Percentiles rank a stretch among this genome's conserved stretches.
Evolutionary conservation across 1,140 invertebrate species (phyloP).

Genomic region (Micrasema longulum): DNA sequence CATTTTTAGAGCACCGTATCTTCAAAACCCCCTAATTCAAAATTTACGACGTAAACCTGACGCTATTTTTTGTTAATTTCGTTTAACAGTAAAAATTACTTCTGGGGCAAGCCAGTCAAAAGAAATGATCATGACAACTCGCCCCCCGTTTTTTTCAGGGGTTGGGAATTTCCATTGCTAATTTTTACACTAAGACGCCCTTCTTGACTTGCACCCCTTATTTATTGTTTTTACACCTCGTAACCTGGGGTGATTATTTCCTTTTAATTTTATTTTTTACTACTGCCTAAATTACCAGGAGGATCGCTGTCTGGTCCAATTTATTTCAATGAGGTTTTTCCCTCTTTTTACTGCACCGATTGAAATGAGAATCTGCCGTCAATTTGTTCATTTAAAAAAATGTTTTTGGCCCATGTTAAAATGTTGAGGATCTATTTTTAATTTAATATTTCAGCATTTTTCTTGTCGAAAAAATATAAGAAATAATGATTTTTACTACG

Average conservation of each 20-base stretch:
- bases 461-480: too few relatives aligned
- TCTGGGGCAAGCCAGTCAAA: slow-evolving; percentile 24
- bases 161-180: slow-evolving; percentile 49
- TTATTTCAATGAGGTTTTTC: slow-evolving; percentile 19
- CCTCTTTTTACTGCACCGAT: too few relatives aligned
- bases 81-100: slow-evolving; percentile 52
- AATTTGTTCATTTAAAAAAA: slow-evolving; percentile 7
- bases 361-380: too few relatives aligned
- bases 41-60: slow-evolving; percentile 53
- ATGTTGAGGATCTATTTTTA: too few relatives aligned
- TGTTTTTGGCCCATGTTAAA: too few relatives aligned
- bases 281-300: slow-evolving; percentile 27
- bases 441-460: too few relatives aligned
- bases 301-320: slow-evolving; percentile 22
- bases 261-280: slow-evolving; percentile 52
- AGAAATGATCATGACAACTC: slow-evolving; percentile 28
- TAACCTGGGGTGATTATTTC: slow-evolving; percentile 50
- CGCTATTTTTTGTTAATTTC: slow-evolving; percentile 55
- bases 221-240: slow-evolving; percentile 51
- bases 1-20: background rate
- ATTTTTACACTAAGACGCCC: slow-evolving; percentile 36
- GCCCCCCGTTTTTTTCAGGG: slow-evolving; percentile 22
- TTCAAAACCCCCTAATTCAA: slow-evolving; percentile 5
- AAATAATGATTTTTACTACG: too few relatives aligned
- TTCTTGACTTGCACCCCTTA: slow-evolving; percentile 43